Evolutionary conservation across 2,888 invertebrate species (phyloP), one percentile per base, ranked within the genome.

Genomic region (Antheraea yamamai): DNA sequence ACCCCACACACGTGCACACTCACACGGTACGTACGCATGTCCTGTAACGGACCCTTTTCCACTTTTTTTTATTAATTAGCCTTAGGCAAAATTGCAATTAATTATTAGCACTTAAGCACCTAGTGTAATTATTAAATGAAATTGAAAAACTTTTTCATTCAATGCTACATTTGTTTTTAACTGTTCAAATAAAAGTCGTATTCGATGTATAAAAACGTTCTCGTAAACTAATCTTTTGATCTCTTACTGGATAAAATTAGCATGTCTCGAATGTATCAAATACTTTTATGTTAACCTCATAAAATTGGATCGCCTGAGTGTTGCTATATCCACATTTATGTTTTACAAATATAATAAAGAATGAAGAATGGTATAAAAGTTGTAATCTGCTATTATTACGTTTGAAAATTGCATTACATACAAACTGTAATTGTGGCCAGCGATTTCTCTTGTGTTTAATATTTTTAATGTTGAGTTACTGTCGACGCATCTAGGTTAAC

Each of bases 201-300:
- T 61, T 23, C 12, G 23, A 61, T 61, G 23, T 10, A 61, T 61
- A 61, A 61, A 23, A 61, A 23, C 23, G 14, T 61, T 61, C 10
- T 61, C 23, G 61, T 61, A 61, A 61, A 61, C 61, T 61, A 73
- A 20, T 68, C 30, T 68, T 35, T 68, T 35, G 30, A 68, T 68
- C 68, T 23, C 16, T 4, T 30, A 20, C 20, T 35, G 20, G 10
- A 35, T 68, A 35, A 68, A 30, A 30, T 35, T 35, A 35, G 20
- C 10, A 4, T 35, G 18, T 68, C 30, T 66, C 30, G 6, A 30
- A 66, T 30, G n/a, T 35, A 16, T 18, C 30, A 35, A 68, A 68
- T 68, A 68, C 68, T 23, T 68, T 68, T 35, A 35, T 20, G 35
- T 68, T 68, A 68, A 68, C 35, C 18, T 23, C 35, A 68, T 68